A percentile compares a stretch with the other conserved stretches of the same genome.
phyloP scores from a whole-genome alignment of 2,113 vertebrate species.

The Leiothrix lutea region DNA sequence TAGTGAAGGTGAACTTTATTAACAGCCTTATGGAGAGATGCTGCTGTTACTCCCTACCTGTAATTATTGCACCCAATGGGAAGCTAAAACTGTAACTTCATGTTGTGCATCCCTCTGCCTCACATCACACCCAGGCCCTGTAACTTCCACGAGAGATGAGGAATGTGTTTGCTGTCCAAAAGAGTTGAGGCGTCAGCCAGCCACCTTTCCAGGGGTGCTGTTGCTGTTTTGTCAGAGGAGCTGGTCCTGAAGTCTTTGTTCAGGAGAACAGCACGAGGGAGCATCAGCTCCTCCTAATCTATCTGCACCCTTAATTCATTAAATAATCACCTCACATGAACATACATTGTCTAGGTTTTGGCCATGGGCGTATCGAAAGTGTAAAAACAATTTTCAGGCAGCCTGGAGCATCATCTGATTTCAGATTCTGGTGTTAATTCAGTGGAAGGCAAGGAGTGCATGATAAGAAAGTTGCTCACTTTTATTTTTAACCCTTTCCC shows the following conservation, averaged over 20 bases:
- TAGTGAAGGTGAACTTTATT: constrained; percentile 51
- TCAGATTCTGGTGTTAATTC: constrained; percentile 11
- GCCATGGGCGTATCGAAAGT: not conserved
- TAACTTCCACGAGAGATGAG: not conserved
- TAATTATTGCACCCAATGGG: constrained; percentile 1
- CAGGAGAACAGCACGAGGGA: not conserved
- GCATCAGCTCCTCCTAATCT: constrained; percentile 17
- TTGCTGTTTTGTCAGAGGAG: not conserved
- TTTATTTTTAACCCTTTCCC: constrained; percentile 55
- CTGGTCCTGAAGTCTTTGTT: constrained; percentile 24
- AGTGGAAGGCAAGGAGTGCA: not conserved
- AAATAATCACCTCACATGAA: constrained; percentile 42
- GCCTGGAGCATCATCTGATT: constrained; percentile 33
- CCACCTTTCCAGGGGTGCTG: not conserved
- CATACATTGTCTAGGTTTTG: not conserved
- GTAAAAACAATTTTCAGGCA: constrained; percentile 29
- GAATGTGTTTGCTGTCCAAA: not conserved
- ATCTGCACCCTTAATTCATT: constrained; percentile 59
- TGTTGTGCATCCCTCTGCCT: not conserved
- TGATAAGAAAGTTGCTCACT: constrained; percentile 16
- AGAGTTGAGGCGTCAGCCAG: not conserved
- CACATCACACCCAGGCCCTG: not conserved
- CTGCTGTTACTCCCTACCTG: not conserved
- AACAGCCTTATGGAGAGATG: not conserved
- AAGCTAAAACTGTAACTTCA: not conserved